These are phyloP conservation scores for Buphagus erythrorhynchus DNA, from an alignment of 2,797 vertebrate species.

Conservation along the genomic window DNA sequence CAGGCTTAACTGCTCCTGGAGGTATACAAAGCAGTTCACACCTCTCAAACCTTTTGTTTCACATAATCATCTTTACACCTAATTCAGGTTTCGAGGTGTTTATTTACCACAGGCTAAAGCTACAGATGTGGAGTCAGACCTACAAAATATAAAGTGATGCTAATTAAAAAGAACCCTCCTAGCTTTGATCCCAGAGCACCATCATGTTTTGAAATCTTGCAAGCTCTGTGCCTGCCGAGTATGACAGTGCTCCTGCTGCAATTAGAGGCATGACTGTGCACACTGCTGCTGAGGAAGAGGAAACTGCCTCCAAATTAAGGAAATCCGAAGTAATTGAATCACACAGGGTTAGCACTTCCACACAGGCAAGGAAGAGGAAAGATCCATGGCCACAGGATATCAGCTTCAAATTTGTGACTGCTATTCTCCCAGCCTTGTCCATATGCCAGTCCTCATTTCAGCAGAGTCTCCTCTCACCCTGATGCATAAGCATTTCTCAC, in stretches of 20 bases:
- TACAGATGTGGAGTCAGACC: background rate
- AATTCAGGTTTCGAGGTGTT: background rate
- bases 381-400: background rate
- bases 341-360: background rate
- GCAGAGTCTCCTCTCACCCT: background rate
- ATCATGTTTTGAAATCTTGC: background rate
- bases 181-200: constrained; percentile 1
- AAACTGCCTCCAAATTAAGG: background rate
- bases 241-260: background rate
- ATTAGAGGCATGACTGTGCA: background rate
- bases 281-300: background rate
- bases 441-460: background rate
- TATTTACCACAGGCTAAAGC: background rate
- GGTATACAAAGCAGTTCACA: background rate
- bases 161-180: constrained; percentile 2
- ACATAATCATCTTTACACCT: background rate
- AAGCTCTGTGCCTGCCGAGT: background rate
- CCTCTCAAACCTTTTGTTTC: background rate
- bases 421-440: background rate
- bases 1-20: background rate
- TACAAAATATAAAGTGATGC: background rate
- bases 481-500: background rate
- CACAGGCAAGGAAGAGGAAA: background rate
- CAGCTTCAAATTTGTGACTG: background rate
- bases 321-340: background rate